Evolutionary conservation across 2,797 vertebrate species (phyloP), one percentile per base, ranked within the genome.

Genomic region (Cyclopterus lumpus): DNA sequence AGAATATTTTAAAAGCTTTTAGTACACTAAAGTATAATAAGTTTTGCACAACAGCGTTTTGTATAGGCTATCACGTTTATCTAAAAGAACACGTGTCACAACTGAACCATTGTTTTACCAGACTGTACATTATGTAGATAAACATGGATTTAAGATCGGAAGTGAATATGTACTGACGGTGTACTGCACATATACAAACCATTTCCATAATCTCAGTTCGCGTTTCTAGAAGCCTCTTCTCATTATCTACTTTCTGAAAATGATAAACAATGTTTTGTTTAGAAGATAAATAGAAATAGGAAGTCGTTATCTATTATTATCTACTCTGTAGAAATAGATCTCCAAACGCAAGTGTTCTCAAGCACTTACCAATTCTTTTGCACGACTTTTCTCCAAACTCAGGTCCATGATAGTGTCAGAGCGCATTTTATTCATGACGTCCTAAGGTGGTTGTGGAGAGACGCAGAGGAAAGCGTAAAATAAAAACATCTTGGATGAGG

Each of bases 331-430:
- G 10, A 18, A 2, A 28, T 16, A 0, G 24, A 67, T 40, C 10
- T 54, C 26, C 26, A 36, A 34, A 34, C 2, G 18, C 1, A n/a
- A 22, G n/a, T 62, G 60, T 49, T 34, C 3, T 49, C 8, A 18
- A 71, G 67, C 62, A 94, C 96, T 86, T 93, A 99, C 98, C 97
- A 97, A 69, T 90, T 97, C 97, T 91, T 98, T 99, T 20, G 96
- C 94, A 84, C 92, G 93, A 86, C 96, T 98, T 86, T 99, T 99
- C 89, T 99, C 98, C 77, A 96, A 73, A 89, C 96, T 97, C 91
- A 99, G 94, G 78, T 97, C 95, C 93, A 99, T 87, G 59, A 97
- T 95, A 73, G 93, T 95, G 80, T 96, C 94, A 48, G 96, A 94
- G 67, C 94, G 95, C 57, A 97, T 94, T 95, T 98, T 99, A 79